Evolutionary conservation across 1,140 invertebrate species (phyloP), one percentile per base, ranked within the genome.

Genomic region (Drosophila bocki): DNA sequence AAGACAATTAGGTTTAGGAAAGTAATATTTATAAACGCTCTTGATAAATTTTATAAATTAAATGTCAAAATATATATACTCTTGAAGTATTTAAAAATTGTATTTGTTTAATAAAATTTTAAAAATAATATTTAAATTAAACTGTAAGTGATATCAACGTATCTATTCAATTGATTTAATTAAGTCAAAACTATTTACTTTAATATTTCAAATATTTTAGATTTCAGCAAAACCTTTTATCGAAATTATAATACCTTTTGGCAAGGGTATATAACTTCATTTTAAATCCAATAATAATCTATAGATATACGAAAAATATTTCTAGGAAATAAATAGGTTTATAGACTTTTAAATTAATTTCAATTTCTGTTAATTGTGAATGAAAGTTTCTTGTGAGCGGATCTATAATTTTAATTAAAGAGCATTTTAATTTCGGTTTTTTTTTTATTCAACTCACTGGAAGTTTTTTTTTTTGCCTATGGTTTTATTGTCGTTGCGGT

Each of bases 381-480:
- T 17, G 32, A 35, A 4, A 56, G 13, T 41, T 56, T 26, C 37
- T 41, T 57, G n/a, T 17, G 5, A 15, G 17, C 6, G 5, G 15
- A 37, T 41, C 13, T 57, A n/a, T 3, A n/a, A 41, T 13, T 39
- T 13, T 13, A 26, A 17, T 54, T 41, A 12, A 15, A 29, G 12
- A 57, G 15, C 33, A 44, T 29, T 63, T 12, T 3, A 3, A 19
- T 33, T 44, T 60, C 17, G n/a, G 4, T 1, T 13, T 29, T 44
- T 6, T 12, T 32, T 37, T 54, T 19, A n/a, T 45, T 69, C 11
- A 37, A 15, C 39, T 26, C 33, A 42, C 26, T 48, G 33, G 7
- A 22, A 63, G 15, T 47, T 67, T 44, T 62, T 44, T 62, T 22
- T 22, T 1, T 9, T 62, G 57, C 32, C 32, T 15, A 19, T 32